phyloP scores from a whole-genome alignment of 2,797 vertebrate species.

The Paratrypauchen microcephalus region DNA sequence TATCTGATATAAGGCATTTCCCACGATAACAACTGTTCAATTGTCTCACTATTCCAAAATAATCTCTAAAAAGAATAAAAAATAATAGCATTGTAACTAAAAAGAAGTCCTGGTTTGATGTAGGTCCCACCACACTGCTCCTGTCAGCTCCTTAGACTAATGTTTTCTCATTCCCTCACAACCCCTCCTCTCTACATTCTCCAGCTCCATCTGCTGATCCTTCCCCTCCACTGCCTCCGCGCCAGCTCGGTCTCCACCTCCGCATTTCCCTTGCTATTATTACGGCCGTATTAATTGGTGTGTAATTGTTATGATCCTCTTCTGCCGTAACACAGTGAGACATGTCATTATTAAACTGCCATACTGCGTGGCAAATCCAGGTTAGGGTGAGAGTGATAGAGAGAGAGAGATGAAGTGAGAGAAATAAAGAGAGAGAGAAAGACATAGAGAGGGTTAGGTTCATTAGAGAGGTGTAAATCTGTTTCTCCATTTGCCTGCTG shows the following conservation, averaged over 20 bases:
- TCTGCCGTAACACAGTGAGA: conserved; percentile 47
- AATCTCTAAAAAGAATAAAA: no score
- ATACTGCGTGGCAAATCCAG: conserved; percentile 38
- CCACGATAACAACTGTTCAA: no score
- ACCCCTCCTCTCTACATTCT: background rate
- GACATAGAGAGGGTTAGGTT: conserved; percentile 4
- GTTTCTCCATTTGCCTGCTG: background rate
- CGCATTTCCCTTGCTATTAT: conserved; percentile 37
- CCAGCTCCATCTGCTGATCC: background rate
- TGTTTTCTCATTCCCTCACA: conserved; percentile 8
- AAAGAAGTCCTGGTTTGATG: background rate
- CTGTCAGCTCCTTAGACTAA: conserved; percentile 22
- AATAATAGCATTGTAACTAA: no score
- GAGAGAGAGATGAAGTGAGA: background rate
- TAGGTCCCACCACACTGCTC: conserved; percentile 14
- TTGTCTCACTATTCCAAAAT: background rate
- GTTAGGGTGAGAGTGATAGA: conserved; percentile 18
- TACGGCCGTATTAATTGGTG: conserved; percentile 36
- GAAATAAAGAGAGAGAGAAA: background rate
- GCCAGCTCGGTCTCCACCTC: background rate
- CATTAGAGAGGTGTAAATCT: conserved; percentile 5
- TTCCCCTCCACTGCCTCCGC: conserved; percentile 19
- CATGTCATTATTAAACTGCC: conserved; percentile 48
- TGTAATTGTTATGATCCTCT: conserved; percentile 58
- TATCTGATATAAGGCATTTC: no score